Evolutionary conservation across 2,113 vertebrate genomes (phyloP).

Genomic region (Lepus europaeus): DNA sequence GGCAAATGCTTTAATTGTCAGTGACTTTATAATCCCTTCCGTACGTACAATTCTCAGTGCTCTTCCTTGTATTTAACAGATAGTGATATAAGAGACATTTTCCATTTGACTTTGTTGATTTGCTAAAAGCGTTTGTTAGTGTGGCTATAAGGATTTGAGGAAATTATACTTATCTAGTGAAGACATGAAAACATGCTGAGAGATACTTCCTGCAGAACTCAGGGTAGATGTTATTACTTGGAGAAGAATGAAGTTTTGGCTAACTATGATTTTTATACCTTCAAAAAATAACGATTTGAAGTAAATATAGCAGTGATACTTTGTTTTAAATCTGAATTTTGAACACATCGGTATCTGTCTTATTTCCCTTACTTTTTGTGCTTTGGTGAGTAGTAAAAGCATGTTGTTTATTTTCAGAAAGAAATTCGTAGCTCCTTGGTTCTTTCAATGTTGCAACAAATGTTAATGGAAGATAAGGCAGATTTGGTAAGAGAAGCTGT

Average conservation of each 20-base stretch:
- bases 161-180: neutral
- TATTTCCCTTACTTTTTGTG: conserved; percentile 28
- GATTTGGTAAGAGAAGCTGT: conserved; percentile 99
- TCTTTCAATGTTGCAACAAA: conserved; percentile 99
- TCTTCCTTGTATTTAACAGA: neutral
- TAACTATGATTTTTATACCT: neutral
- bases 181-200: neutral
- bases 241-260: neutral
- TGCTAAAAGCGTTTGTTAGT: neutral
- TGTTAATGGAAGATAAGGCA: conserved; percentile 98
- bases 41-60: accelerated
- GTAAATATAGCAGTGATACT: neutral
- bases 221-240: neutral
- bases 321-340: neutral
- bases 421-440: conserved; percentile 99
- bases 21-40: neutral
- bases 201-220: neutral
- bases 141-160: neutral
- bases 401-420: conserved; percentile 90
- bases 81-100: neutral
- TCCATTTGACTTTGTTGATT: neutral
- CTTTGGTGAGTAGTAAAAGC: conserved; percentile 59
- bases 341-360: neutral
- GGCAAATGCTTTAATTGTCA: conserved; percentile 1
- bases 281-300: conserved; percentile 22